A percentile compares a stretch with the other conserved stretches of the same genome.
phyloP scores from a whole-genome alignment of 2,797 vertebrate genomes.

The Eulemur rubriventer region DNA sequence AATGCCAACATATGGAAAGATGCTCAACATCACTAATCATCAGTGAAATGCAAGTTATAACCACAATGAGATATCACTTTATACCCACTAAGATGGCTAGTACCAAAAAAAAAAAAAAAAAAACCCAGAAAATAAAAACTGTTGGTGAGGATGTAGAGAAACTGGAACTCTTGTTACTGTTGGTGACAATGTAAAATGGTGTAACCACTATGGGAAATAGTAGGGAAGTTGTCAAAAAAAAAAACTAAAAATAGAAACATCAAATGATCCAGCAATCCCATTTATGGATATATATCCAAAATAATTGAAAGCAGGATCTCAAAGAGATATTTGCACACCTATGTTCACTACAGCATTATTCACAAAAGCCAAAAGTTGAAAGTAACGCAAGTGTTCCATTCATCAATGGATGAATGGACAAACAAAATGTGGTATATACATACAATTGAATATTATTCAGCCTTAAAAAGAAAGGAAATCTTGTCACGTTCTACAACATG shows the following conservation, averaged over 20 bases:
- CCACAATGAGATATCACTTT: neutral
- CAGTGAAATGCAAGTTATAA: neutral
- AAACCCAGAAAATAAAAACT: neutral
- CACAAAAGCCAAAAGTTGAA: neutral
- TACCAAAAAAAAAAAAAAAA: neutral
- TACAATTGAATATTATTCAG: neutral
- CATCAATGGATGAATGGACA: neutral
- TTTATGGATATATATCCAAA: neutral
- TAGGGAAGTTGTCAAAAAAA: neutral
- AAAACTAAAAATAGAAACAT: neutral
- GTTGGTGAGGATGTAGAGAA: neutral
- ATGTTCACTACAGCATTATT: neutral
- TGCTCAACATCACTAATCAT: neutral
- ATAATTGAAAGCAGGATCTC: neutral
- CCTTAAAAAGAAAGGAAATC: neutral
- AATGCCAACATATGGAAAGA: neutral
- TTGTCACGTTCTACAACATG: neutral
- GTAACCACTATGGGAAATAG: neutral
- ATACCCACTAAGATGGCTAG: neutral
- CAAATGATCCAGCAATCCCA: neutral
- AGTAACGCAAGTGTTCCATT: neutral
- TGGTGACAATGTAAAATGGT: neutral
- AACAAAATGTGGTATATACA: neutral
- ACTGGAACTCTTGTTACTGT: neutral
- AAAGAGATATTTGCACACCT: neutral